Base-by-base conservation (phyloP, 2,797 vertebrate species). In the Thamnophis elegans region DNA sequence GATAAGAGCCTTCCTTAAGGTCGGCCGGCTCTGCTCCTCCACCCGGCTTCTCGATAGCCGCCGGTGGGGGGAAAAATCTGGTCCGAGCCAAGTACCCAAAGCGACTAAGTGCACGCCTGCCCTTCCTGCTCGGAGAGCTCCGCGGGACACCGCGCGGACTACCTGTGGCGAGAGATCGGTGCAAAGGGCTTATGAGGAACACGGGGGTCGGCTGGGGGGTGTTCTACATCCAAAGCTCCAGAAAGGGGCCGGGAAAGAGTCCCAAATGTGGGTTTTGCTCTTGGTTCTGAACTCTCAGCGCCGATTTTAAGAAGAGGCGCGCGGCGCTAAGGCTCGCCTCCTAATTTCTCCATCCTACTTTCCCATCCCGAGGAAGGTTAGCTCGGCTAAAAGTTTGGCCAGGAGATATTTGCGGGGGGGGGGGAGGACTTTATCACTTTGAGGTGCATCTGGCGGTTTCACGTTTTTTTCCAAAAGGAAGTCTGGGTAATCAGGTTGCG, bases 151-250 rank as follows among this genome's bases (percentile, higher is more conserved):
- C 20, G 36, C 20, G 4, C 73, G 3, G 73, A 47, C 36, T 82
- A 47, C 36, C 73, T 47, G 73, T 47, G 36, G 36, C 73, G 10
- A 47, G 4, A 25, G 20, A 82, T 28, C 82, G 1, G 82, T n/a
- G 28, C 2, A n/a, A 54, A n/a, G 14, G 28, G 26, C 51, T 54
- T 6, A 4, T 10, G 6, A 8, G n/a, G 32, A 1, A 13, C 5
- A 2, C 53, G 28, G 14, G 54, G 16, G 54, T 0, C 4, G 5
- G 0, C n/a, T 1, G 3, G 1, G 22, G 7, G 53, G 55, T 11
- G 20, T 42, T 25, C 36, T 42, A 47, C 2, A 47, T 8, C 13
- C 36, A 14, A n/a, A 54, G n/a, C 47, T 11, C 53, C 28, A 5
- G 13, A 36, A 47, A 36, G 36, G 13, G 13, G 58, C 13, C 42